Evolutionary conservation across 1,140 invertebrate species (phyloP).

Genomic region (Eurosta solidaginis): DNA sequence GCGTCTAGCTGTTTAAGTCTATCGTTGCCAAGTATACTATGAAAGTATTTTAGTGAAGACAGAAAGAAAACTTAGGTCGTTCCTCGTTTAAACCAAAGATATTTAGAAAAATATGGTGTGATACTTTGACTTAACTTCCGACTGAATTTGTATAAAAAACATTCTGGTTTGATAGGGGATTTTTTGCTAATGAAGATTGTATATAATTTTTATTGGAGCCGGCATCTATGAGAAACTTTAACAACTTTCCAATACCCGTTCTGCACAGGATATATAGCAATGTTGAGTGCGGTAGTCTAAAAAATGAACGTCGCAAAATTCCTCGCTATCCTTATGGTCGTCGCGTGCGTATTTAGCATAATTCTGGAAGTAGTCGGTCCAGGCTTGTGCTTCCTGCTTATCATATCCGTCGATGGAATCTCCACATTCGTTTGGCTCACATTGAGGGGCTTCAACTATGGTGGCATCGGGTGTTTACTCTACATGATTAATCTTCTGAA

Average conservation of each 20-base stretch:
- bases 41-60: conserved; percentile 31
- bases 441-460: background rate
- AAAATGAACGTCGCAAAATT: background rate
- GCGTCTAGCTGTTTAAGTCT: conserved; percentile 30
- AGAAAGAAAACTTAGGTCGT: conserved; percentile 31
- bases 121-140: background rate
- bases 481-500: background rate
- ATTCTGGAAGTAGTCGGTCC: background rate
- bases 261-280: background rate
- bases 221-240: background rate
- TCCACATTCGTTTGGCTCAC: background rate
- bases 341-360: background rate
- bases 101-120: conserved; percentile 9
- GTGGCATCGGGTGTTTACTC: background rate
- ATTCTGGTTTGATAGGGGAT: background rate
- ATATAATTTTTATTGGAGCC: background rate
- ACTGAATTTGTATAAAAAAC: background rate
- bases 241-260: background rate
- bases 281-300: background rate
- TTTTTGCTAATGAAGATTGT: background rate
- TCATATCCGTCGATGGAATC: background rate
- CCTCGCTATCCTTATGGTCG: too few species aligned
- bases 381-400: background rate
- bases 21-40: conserved; percentile 35
- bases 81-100: conserved; percentile 24